phyloP scores from a whole-genome alignment of 1,140 invertebrate genomes.

The Oscheius sp. region DNA sequence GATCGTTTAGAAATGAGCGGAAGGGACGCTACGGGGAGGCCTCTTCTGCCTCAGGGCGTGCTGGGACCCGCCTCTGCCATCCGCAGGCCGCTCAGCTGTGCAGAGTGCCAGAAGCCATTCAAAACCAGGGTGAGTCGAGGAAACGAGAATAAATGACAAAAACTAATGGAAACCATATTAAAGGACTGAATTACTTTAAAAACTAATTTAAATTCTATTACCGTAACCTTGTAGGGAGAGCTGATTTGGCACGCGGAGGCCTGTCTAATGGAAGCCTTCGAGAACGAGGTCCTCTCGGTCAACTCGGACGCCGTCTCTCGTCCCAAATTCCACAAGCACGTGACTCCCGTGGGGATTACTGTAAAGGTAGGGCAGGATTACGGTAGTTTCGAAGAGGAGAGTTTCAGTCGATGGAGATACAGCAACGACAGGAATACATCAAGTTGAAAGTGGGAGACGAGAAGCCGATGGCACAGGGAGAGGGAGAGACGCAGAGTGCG shows the following conservation, averaged over 20 bases:
- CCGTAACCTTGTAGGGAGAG: slow-evolving; percentile 9
- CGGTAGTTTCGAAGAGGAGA: no score
- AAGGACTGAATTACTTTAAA: no score
- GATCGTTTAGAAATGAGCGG: no score
- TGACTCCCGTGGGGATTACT: background rate
- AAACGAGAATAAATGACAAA: no score
- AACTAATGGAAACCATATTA: no score
- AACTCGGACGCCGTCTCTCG: background rate
- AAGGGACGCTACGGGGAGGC: no score
- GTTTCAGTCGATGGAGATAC: background rate
- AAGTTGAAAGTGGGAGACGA: background rate
- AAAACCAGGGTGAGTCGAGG: slow-evolving; percentile 12
- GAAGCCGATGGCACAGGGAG: no score
- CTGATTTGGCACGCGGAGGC: slow-evolving; percentile 26
- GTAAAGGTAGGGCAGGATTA: background rate
- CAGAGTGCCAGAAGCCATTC: slow-evolving; percentile 14
- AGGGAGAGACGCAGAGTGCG: background rate
- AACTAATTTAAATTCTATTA: background rate
- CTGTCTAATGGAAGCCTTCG: slow-evolving; percentile 34
- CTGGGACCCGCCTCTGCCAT: background rate
- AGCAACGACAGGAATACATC: background rate
- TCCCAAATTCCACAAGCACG: background rate
- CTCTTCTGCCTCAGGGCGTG: no score
- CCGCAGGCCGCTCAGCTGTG: background rate
- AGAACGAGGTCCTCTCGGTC: slow-evolving; percentile 15